Conservation (phyloP, 2,113 vertebrate species). For the Sapajus apella region DNA sequence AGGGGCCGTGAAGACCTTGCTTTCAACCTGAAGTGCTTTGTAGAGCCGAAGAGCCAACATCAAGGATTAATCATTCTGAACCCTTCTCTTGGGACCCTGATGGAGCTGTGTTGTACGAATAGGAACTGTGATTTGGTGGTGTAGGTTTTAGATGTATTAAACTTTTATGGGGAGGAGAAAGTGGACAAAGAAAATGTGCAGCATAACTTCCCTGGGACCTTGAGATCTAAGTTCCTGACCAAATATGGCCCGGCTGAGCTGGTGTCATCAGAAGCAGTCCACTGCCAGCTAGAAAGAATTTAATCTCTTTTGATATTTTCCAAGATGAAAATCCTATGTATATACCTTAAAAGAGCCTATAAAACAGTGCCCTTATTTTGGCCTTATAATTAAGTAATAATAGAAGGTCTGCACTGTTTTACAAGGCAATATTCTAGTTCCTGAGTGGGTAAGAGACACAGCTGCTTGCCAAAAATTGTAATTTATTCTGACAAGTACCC, state of each 20-base stretch:
- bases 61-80: neutral
- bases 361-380: slow-evolving; percentile 74
- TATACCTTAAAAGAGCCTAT: slow-evolving; percentile 72
- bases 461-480: slow-evolving; percentile 61
- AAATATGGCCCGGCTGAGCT: neutral
- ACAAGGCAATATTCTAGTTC: slow-evolving; percentile 66
- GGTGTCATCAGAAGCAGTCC: neutral
- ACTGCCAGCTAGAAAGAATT: neutral
- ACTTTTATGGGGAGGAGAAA: neutral
- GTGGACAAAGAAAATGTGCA: neutral
- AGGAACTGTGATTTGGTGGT: slow-evolving; percentile 25
- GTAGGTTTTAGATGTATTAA: neutral
- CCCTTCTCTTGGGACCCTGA: neutral
- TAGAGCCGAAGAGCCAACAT: neutral
- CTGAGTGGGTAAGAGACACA: slow-evolving; percentile 58
- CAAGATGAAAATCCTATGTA: slow-evolving; percentile 73
- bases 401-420: slow-evolving; percentile 68
- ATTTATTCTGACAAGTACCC: slow-evolving; percentile 60
- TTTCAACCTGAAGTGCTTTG: neutral
- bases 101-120: neutral
- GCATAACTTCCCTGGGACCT: rapidly evolving
- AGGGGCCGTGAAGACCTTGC: neutral
- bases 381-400: slow-evolving; percentile 81
- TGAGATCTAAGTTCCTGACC: neutral
- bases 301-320: slow-evolving; percentile 68